Conservation (phyloP, 1,140 invertebrate genomes). For the Psilanteris sp. region DNA sequence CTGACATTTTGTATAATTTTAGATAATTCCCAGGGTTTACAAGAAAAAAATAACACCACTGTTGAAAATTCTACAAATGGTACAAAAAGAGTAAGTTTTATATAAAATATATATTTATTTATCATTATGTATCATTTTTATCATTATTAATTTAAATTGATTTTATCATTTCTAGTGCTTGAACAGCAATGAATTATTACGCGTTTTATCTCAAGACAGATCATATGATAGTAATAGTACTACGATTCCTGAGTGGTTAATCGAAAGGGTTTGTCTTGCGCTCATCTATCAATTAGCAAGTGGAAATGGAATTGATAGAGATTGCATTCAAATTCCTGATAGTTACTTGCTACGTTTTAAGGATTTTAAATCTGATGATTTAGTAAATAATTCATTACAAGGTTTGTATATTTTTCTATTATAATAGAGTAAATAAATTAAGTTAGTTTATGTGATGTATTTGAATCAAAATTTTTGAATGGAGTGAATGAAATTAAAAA, state of each 20-base stretch:
- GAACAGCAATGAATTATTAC: conserved; percentile 74
- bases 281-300: conserved; percentile 83
- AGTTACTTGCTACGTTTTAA: conserved; percentile 65
- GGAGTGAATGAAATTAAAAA: conserved; percentile 7
- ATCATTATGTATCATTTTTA: background rate
- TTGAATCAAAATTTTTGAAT: background rate
- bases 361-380: conserved; percentile 57
- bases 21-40: conserved; percentile 32
- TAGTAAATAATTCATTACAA: conserved; percentile 73
- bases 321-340: conserved; percentile 80
- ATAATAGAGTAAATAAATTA: background rate
- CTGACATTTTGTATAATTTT: too few species aligned
- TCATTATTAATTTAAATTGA: background rate
- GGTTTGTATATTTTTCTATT: conserved; percentile 59
- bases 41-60: conserved; percentile 16
- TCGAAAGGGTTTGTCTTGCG: conserved; percentile 83
- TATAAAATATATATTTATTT: too few species aligned
- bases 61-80: conserved; percentile 18
- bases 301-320: conserved; percentile 78
- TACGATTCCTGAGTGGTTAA: conserved; percentile 71
- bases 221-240: conserved; percentile 64
- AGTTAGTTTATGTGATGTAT: too few species aligned
- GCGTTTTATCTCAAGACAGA: conserved; percentile 67
- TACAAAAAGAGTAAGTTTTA: conserved; percentile 39
- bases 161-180: conserved; percentile 73